A percentile compares a stretch with the other conserved stretches of the same genome.
phyloP scores from a whole-genome alignment of 2,888 invertebrate species.

The Hypercompe scribonia region DNA sequence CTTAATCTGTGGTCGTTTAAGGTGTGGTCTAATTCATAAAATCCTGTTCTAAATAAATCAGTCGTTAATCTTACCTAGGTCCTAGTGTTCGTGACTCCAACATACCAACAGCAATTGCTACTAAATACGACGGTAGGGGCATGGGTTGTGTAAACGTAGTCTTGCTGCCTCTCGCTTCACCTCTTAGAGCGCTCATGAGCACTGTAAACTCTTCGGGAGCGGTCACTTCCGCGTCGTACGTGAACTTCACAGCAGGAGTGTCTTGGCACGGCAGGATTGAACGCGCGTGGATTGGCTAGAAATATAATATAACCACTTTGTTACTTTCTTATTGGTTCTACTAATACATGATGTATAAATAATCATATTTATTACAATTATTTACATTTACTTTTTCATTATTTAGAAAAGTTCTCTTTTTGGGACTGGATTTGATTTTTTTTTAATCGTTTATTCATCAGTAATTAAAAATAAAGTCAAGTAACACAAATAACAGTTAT shows the following conservation, averaged over 20 bases:
- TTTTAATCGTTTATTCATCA: too few species aligned
- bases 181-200: constrained; percentile 94
- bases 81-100: constrained; percentile 92
- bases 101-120: constrained; percentile 95
- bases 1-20: background rate
- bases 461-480: too few species aligned
- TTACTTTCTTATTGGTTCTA: background rate
- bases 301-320: background rate
- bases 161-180: constrained; percentile 76
- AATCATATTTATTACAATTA: too few species aligned
- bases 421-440: too few species aligned
- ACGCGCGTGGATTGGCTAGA: constrained; percentile 94
- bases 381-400: too few species aligned
- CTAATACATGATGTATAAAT: too few species aligned
- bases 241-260: constrained; percentile 95
- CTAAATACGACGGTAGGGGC: constrained; percentile 95
- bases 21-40: background rate
- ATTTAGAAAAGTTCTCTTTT: too few species aligned
- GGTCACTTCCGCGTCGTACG: constrained; percentile 91
- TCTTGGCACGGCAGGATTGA: constrained; percentile 97
- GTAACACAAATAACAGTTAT: too few species aligned
- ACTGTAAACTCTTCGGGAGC: constrained; percentile 92
- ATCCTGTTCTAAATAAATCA: background rate
- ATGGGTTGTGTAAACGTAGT: constrained; percentile 91
- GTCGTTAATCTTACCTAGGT: constrained; percentile 80